Conservation (phyloP, 1,140 invertebrate genomes). For the Trachymyrmex cornetzi region DNA sequence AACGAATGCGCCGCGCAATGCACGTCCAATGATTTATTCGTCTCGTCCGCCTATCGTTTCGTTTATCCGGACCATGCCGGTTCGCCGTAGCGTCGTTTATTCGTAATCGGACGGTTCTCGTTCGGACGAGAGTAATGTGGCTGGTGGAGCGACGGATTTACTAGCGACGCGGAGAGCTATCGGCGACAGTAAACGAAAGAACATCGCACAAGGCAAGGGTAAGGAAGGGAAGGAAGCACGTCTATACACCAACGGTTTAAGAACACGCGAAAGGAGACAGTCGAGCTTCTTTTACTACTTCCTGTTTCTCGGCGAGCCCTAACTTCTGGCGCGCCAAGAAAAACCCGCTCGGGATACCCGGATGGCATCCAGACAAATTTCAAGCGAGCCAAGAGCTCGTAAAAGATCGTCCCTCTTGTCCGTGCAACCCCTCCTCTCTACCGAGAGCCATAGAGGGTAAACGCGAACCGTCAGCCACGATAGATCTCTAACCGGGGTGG, state of each 20-base stretch:
- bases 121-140: constrained; percentile 46
- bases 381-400: constrained; percentile 84
- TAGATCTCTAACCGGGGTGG: constrained; percentile 40
- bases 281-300: constrained; percentile 80
- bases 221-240: neutral
- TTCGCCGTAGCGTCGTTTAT: constrained; percentile 40
- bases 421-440: constrained; percentile 12
- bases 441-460: constrained; percentile 56
- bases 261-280: constrained; percentile 52
- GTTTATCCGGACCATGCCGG: neutral
- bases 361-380: constrained; percentile 84
- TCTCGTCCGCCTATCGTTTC: constrained; percentile 53
- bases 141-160: constrained; percentile 31
- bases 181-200: constrained; percentile 39
- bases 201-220: neutral
- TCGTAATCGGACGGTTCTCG: constrained; percentile 64
- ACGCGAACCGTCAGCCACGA: constrained; percentile 54
- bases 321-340: constrained; percentile 63
- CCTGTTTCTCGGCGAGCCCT: constrained; percentile 75
- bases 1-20: constrained; percentile 19
- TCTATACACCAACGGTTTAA: constrained; percentile 13
- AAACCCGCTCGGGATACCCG: constrained; percentile 71
- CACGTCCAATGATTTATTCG: constrained; percentile 55
- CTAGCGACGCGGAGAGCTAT: constrained; percentile 20
- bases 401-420: constrained; percentile 76